Base-by-base conservation (phyloP, 1,140 invertebrate species). In the Helicorthomorpha holstii region DNA sequence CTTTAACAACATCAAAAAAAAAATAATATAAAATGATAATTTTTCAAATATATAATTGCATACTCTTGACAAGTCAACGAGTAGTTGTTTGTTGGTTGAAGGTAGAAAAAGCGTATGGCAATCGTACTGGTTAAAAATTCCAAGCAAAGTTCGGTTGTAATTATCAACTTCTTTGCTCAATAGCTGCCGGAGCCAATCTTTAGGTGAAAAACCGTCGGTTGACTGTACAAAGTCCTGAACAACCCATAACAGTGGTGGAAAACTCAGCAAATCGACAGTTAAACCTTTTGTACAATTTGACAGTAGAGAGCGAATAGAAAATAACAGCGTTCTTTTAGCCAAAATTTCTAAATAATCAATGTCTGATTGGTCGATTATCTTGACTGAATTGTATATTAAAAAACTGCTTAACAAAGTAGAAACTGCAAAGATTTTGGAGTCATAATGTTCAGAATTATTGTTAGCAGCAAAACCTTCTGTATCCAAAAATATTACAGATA, bases 81-180 rank as follows among this genome's bases (percentile, higher is more conserved):
- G 47, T 24, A 56, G 27, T 27, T 46, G 7, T 47, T 57, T 59
- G 1, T 49, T 44, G 10, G 49, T 47, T 4, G 56, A 49, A 21
- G 58, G 58, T n/a, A 60, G 44, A 46, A 60, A 60, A 4, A 60
- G 42, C 27, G 58, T 60, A 41, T 60, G 58, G 46, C 58, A 60
- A 51, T 60, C 58, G 7, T 57, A 51, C 7, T 46, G 51, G 21
- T 51, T 51, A 34, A 60, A 60, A 25, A 60, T 59, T 50, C 55
- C 58, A 7, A 51, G 26, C 10, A 60, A 29, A 27, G 53, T 57
- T 25, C 59, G 59, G 49, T 52, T 48, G 42, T 60, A 60, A 12
- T 52, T 48, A 42, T 60, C 58, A 44, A 48, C 51, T 42, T 60
- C 58, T 49, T 58, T 38, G 12, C 50, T 46, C 53, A 60, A 53